Percentiles rank a stretch among this genome's conserved stretches.
phyloP scores from a whole-genome alignment of 2,888 invertebrate species.

The Rotaria sp. region DNA sequence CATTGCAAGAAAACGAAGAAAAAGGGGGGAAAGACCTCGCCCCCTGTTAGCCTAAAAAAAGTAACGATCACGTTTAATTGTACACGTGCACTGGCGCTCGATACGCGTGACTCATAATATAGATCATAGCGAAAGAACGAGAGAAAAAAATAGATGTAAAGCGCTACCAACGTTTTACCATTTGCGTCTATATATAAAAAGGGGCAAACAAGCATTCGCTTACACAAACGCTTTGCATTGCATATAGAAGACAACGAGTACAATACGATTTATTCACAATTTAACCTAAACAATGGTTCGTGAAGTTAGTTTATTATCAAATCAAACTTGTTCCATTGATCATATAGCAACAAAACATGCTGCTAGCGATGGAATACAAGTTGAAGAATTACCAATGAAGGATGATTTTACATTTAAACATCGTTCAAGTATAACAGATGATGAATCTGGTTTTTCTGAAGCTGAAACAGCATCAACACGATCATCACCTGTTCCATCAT shows the following conservation, averaged over 20 bases:
- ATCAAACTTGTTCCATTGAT: background rate
- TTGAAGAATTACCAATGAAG: background rate
- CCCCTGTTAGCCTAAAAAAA: background rate
- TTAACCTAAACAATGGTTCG: background rate
- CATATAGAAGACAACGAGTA: background rate
- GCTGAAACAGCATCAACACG: background rate
- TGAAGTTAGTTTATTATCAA: background rate
- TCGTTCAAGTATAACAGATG: background rate
- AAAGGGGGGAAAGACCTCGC: background rate
- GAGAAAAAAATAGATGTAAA: background rate
- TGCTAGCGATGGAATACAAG: background rate
- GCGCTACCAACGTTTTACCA: background rate
- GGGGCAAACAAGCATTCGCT: background rate
- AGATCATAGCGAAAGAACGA: background rate
- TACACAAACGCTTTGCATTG: background rate
- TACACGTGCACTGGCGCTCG: background rate
- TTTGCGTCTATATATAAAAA: background rate
- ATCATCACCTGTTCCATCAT: background rate
- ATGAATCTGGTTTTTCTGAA: background rate
- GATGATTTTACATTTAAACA: background rate
- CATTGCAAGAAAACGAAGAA: background rate
- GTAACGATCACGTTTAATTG: background rate
- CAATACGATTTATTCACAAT: background rate
- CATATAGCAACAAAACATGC: background rate
- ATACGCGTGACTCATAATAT: background rate